Percentiles rank a stretch among this genome's conserved stretches.
These are phyloP conservation scores for Ornithoptera alexandrae DNA, from an alignment of 2,888 invertebrate species.

Conservation along the genomic window DNA sequence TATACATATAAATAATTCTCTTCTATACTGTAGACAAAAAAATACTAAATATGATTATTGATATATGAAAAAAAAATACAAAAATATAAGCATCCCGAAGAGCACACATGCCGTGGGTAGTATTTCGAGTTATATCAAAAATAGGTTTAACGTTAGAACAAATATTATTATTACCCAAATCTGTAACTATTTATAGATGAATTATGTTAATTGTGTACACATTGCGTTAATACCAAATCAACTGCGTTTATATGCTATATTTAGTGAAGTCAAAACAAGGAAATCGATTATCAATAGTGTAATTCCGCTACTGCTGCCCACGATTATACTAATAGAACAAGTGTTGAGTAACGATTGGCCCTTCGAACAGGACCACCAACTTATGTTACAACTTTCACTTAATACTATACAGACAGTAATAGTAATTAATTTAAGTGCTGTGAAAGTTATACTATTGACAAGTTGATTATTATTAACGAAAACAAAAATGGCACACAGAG, in stretches of 20 bases:
- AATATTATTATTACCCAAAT: background rate
- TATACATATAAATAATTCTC: too few relatives aligned
- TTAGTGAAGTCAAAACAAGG: conserved; percentile 6
- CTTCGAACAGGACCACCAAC: background rate
- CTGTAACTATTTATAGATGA: background rate
- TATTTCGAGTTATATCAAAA: too few relatives aligned
- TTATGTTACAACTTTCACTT: conserved; percentile 19
- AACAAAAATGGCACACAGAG: too few relatives aligned
- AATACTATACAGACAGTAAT: background rate
- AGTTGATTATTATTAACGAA: too few relatives aligned
- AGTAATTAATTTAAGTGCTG: background rate
- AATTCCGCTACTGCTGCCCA: background rate
- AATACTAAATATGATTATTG: too few relatives aligned
- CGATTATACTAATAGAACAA: conserved; percentile 14
- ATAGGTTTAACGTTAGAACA: too few relatives aligned
- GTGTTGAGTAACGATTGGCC: background rate
- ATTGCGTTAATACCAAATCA: conserved; percentile 1
- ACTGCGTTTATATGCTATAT: conserved; percentile 5
- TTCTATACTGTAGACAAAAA: too few relatives aligned
- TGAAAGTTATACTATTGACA: background rate
- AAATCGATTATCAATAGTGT: conserved; percentile 13
- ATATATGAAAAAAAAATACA: too few relatives aligned
- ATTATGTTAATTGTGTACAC: conserved; percentile 3
- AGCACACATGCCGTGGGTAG: too few relatives aligned
- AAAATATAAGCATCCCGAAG: too few relatives aligned